Evolutionary conservation across 2,113 vertebrate genomes (phyloP).

Genomic region (Hydrochoerus hydrochaeris): DNA sequence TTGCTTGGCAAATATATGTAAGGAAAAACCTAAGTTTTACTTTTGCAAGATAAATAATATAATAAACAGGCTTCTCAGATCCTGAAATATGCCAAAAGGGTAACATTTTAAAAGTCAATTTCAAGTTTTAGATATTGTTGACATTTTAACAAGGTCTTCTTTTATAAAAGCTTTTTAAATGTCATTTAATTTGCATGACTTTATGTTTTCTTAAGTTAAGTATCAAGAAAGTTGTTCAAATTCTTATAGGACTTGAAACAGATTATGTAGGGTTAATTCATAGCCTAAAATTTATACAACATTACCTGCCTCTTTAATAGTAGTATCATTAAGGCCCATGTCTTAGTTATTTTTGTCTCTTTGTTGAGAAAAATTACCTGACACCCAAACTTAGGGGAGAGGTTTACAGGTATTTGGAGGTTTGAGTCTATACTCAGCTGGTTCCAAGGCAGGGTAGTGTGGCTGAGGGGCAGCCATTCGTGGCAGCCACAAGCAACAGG

Average conservation of each 20-base stretch:
- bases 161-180: neutral
- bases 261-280: neutral
- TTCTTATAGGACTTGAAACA: neutral
- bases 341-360: too few species aligned
- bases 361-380: too few species aligned
- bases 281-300: neutral
- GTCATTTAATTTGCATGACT: neutral
- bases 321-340: neutral
- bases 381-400: too few species aligned
- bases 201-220: neutral
- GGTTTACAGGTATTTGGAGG: too few species aligned
- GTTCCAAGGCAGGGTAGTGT: too few species aligned
- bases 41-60: constrained; percentile 40
- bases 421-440: too few species aligned
- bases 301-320: neutral
- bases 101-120: neutral
- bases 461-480: too few species aligned
- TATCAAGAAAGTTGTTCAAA: constrained; percentile 11
- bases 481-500: too few species aligned
- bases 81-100: neutral
- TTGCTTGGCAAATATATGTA: neutral
- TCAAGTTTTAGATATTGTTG: neutral
- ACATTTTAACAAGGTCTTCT: neutral
- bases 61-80: neutral
- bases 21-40: constrained; percentile 18